Conservation (phyloP, 2,113 vertebrate genomes). For the Odocoileus virginianus region DNA sequence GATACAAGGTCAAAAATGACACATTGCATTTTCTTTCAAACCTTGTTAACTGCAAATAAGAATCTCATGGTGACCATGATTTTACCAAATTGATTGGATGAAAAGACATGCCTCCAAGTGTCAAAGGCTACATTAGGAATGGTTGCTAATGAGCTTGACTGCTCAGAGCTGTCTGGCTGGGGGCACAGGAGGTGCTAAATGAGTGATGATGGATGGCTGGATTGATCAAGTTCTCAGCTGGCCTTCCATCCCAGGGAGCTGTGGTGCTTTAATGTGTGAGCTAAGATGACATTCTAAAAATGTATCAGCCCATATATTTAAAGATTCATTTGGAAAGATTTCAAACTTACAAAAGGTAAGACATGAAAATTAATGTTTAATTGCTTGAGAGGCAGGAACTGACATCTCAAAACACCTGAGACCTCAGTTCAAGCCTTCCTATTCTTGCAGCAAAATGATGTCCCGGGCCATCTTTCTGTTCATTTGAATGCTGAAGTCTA, state of each 20-base stretch:
- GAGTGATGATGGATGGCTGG: not conserved
- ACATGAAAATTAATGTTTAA: not conserved
- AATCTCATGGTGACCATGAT: slow-evolving; percentile 59
- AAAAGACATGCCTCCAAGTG: slow-evolving; percentile 53
- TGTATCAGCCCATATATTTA: not conserved
- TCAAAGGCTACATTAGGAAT: slow-evolving; percentile 40
- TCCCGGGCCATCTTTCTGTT: not conserved
- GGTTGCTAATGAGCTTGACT: not conserved
- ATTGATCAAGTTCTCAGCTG: not conserved
- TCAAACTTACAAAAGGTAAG: not conserved
- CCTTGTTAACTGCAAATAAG: slow-evolving; percentile 38
- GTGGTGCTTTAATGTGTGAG: not conserved
- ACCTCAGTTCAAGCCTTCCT: not conserved
- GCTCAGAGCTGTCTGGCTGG: not conserved
- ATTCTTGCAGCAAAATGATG: not conserved
- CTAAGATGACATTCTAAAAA: not conserved
- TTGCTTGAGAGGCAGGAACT: not conserved
- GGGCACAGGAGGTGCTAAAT: not conserved
- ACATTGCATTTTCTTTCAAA: slow-evolving; percentile 56
- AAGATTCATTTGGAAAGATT: not conserved
- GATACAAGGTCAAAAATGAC: slow-evolving; percentile 66
- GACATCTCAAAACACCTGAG: not conserved
- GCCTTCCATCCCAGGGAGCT: not conserved
- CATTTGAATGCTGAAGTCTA: not conserved
- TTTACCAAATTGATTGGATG: slow-evolving; percentile 58